These are phyloP conservation scores for Frieseomelitta varia DNA, from an alignment of 1,140 invertebrate genomes.

Conservation along the genomic window DNA sequence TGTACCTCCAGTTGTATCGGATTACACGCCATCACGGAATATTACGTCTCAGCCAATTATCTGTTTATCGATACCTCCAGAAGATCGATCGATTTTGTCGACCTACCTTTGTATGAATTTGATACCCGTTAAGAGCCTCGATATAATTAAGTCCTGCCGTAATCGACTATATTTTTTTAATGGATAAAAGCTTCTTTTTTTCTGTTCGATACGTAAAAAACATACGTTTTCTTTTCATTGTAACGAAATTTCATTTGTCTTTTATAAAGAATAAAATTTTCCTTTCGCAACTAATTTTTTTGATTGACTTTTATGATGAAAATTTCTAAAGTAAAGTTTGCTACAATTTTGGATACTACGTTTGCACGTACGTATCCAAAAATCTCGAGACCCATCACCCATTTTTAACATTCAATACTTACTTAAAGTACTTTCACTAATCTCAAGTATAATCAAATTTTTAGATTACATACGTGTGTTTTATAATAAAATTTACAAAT, in stretches of 20 bases:
- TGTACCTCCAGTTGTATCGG: slow-evolving; percentile 4
- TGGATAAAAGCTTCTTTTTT: not conserved
- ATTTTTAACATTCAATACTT: too few relatives aligned
- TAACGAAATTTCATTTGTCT: not conserved
- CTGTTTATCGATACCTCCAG: slow-evolving; percentile 45
- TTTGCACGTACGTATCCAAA: too few relatives aligned
- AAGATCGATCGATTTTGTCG: slow-evolving; percentile 36
- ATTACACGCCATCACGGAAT: slow-evolving; percentile 37
- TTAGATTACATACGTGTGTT: too few relatives aligned
- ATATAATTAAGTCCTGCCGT: slow-evolving; percentile 9
- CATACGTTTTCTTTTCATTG: too few relatives aligned
- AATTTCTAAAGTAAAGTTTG: too few relatives aligned
- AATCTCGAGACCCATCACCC: too few relatives aligned
- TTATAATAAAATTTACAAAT: too few relatives aligned
- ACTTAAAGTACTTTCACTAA: too few relatives aligned
- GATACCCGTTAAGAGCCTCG: slow-evolving; percentile 21
- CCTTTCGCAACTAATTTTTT: not conserved
- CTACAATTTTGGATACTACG: too few relatives aligned
- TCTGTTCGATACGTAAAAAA: too few relatives aligned
- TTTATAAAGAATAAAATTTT: not conserved
- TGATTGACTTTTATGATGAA: too few relatives aligned
- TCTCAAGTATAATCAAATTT: too few relatives aligned
- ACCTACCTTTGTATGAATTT: slow-evolving; percentile 45
- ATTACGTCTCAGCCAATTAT: slow-evolving; percentile 48
- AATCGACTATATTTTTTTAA: not conserved